Evolutionary conservation across 2,113 vertebrate genomes (phyloP).

Genomic region (Pterophyllum scalare): DNA sequence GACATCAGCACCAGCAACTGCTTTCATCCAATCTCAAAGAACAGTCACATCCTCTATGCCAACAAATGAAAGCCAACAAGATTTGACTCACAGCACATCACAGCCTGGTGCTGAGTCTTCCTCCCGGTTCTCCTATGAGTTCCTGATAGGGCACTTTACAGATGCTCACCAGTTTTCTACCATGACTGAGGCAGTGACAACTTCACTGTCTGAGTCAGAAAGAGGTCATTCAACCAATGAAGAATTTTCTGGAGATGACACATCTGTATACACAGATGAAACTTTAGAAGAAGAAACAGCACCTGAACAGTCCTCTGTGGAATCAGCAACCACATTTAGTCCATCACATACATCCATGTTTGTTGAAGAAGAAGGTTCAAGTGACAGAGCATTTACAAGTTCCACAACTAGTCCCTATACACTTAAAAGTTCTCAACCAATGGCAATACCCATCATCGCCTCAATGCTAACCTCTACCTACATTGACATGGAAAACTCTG

Average conservation of each 20-base stretch:
- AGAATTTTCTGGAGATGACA: constrained; percentile 15
- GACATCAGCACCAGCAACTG: background rate
- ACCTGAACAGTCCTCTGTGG: background rate
- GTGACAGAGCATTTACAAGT: constrained; percentile 7
- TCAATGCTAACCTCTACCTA: constrained; percentile 34
- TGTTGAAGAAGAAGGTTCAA: constrained; percentile 1
- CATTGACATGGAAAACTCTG: constrained; percentile 55
- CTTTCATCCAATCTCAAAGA: background rate
- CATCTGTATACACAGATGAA: constrained; percentile 5
- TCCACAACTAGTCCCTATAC: background rate
- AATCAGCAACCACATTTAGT: constrained; percentile 7
- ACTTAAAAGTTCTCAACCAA: constrained; percentile 9
- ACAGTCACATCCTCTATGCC: background rate
- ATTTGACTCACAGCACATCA: constrained; percentile 9
- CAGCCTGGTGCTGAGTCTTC: background rate
- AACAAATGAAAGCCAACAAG: background rate
- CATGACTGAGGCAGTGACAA: background rate
- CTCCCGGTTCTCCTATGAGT: background rate
- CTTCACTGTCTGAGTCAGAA: background rate
- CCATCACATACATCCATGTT: constrained; percentile 4
- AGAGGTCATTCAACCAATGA: background rate
- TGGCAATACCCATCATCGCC: constrained; percentile 29
- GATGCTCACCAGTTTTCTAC: background rate
- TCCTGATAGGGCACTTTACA: background rate
- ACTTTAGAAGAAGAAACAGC: background rate